These are phyloP conservation scores for Pontoporia blainvillei DNA, from an alignment of 2,113 vertebrate species.

Conservation along the genomic window DNA sequence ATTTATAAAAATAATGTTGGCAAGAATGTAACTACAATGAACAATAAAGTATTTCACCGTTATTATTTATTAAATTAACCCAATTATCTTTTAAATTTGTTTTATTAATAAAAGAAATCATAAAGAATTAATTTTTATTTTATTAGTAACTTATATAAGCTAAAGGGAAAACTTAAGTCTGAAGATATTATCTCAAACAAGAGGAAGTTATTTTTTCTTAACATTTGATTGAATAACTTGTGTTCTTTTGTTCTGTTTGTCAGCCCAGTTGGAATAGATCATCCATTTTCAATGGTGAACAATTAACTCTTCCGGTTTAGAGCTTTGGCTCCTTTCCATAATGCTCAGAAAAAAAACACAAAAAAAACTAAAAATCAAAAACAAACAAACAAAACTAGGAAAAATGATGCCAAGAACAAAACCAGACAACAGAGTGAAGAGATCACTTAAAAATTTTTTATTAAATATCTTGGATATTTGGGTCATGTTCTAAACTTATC, in stretches of 20 bases:
- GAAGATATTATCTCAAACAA: conserved; percentile 20
- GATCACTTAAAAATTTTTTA: background rate
- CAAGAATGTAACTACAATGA: background rate
- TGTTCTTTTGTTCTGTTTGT: background rate
- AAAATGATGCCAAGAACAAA: background rate
- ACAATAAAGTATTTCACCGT: background rate
- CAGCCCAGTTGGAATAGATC: background rate
- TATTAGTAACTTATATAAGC: background rate
- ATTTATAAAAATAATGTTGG: background rate
- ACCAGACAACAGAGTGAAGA: background rate
- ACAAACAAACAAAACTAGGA: background rate
- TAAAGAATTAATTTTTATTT: conserved; percentile 25
- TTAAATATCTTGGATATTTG: background rate
- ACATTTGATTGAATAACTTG: background rate
- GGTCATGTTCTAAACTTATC: background rate
- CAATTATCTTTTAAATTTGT: conserved; percentile 32
- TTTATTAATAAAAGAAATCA: conserved; percentile 23
- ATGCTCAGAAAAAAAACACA: background rate
- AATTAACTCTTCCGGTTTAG: background rate
- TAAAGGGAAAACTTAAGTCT: conserved; percentile 21
- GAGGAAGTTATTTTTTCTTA: background rate
- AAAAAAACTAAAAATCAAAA: no score
- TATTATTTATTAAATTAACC: background rate
- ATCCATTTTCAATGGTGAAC: background rate
- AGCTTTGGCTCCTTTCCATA: background rate